A percentile compares a stretch with the other conserved stretches of the same genome.
Evolutionary conservation across 2,113 vertebrate genomes (phyloP).

Genomic region (Echinops telfairi): DNA sequence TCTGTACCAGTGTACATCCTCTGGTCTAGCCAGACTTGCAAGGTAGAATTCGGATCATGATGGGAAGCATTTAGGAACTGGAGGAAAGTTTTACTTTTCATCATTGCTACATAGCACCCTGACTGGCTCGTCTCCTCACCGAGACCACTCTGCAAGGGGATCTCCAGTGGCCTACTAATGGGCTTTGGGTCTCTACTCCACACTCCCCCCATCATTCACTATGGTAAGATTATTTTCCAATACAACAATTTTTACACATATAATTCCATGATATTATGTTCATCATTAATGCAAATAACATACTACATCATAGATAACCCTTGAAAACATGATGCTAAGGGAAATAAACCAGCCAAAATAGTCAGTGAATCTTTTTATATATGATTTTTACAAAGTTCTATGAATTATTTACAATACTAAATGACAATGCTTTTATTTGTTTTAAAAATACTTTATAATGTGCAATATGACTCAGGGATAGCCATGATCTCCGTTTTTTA

Average conservation of each 20-base stretch:
- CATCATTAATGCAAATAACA: not conserved
- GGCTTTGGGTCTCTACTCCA: too few relatives aligned
- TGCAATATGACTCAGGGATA: not conserved
- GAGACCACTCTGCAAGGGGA: too few relatives aligned
- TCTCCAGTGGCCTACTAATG: too few relatives aligned
- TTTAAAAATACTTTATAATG: not conserved
- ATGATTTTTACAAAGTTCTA: not conserved
- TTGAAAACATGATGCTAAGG: not conserved
- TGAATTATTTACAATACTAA: conserved; percentile 8
- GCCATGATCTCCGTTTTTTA: not conserved
- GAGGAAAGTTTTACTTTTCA: too few relatives aligned
- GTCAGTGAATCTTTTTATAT: not conserved
- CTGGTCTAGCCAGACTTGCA: too few relatives aligned
- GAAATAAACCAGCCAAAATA: not conserved
- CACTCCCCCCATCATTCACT: too few relatives aligned
- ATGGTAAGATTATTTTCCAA: too few relatives aligned
- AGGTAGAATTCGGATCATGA: too few relatives aligned
- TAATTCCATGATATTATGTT: not conserved
- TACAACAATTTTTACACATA: not conserved
- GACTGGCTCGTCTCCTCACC: too few relatives aligned
- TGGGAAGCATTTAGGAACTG: too few relatives aligned
- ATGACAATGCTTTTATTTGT: not conserved
- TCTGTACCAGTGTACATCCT: too few relatives aligned
- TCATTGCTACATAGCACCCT: too few relatives aligned
- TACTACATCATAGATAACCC: not conserved